Base-by-base conservation (phyloP, 2,113 vertebrate species). In the Thamnaconus septentrionalis region DNA sequence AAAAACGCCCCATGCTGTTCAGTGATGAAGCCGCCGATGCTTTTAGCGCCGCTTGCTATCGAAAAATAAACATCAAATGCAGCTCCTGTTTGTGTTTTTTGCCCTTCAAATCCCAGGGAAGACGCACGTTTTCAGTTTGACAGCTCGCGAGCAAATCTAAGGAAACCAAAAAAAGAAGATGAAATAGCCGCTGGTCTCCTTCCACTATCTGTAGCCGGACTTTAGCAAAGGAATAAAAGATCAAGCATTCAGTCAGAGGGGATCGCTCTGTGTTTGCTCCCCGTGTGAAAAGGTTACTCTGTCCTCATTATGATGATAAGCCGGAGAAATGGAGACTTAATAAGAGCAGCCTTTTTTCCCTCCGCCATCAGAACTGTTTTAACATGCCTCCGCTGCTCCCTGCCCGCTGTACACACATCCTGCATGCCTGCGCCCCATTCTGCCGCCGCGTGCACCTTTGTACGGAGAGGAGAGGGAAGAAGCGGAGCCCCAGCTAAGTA, bases 401-500 rank as follows among this genome's bases (percentile, higher is more conserved):
- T 67, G 64, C n/a, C 58, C 56, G 53, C 51, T 66, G 70, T 63
- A 59, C 66, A 48, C 2, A 0, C 12, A 1, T 31, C 11, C 45
- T 53, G 55, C 50, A 55, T 57, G 57, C 44, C 58, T 66, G 52
- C 49, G 47, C 18, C 18, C 18, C 18, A 31, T 31, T 31, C 18
- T 78, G 56, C 64, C 50, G 78, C 58, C 63, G 42, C 44, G 31
- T 64, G 64, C 56, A 59, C 63, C 65, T 77, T 72, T 51, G 69
- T 59, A 73, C 57, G 10, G 18, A 31, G 18, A 31, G 18, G 18
- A 44, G 57, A 49, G 78, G 66, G 73, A 74, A 73, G 72, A 88
- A 84, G 84, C 85, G 71, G 81, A 89, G 86, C 76, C 84, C 90
- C 86, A 91, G 88, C 82, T 91, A 85, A 90, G 84, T 90, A 91